phyloP scores from a whole-genome alignment of 2,888 invertebrate genomes.

The Rhyacophila evoluta region DNA sequence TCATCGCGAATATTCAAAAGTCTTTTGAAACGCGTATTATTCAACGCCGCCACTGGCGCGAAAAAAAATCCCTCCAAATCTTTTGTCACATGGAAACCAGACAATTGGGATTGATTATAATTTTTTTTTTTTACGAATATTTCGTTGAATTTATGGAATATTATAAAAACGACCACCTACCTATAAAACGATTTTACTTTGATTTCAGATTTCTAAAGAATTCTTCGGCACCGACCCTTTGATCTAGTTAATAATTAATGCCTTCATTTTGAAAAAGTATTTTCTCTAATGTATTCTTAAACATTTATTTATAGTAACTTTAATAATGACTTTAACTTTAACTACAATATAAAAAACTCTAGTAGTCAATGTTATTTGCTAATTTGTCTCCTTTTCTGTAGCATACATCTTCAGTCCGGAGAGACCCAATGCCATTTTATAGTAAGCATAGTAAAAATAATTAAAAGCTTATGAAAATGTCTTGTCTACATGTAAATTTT shows the following conservation, averaged over 20 bases:
- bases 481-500: no score
- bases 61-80: neutral
- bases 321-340: no score
- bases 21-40: neutral
- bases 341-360: no score
- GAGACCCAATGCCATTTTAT: no score
- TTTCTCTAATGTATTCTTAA: neutral
- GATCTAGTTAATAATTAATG: neutral
- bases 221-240: neutral
- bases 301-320: neutral
- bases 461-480: no score
- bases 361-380: no score
- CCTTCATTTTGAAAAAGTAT: neutral
- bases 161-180: neutral
- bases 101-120: neutral
- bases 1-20: constrained; percentile 14
- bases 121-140: neutral
- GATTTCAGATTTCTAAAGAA: neutral
- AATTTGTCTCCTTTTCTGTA: no score
- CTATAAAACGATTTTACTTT: neutral
- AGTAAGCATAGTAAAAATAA: no score
- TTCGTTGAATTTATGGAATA: neutral
- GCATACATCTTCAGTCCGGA: no score
- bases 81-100: neutral
- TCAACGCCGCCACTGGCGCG: neutral